These are phyloP conservation scores for Dryococelus australis DNA, from an alignment of 2,888 invertebrate species.

Conservation along the genomic window DNA sequence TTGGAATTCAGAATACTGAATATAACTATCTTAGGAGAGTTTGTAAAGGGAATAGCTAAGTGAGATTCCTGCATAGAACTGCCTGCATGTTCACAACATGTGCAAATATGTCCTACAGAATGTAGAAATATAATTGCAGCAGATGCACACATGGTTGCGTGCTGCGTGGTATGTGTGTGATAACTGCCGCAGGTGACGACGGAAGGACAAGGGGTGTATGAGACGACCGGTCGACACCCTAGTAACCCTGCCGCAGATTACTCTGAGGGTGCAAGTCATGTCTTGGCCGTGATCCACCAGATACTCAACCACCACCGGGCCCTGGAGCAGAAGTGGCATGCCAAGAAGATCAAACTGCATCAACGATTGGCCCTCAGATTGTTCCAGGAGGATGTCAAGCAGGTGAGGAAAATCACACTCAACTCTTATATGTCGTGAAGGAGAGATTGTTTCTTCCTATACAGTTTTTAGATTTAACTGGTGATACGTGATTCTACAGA, in stretches of 20 bases:
- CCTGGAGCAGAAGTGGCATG: conserved; percentile 93
- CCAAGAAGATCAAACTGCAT: conserved; percentile 93
- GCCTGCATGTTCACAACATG: no score
- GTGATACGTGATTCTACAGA: no score
- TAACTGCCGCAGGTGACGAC: conserved; percentile 57
- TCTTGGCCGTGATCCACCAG: conserved; percentile 95
- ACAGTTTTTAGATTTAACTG: neutral
- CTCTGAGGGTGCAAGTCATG: conserved; percentile 95
- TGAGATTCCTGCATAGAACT: no score
- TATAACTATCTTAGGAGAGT: no score
- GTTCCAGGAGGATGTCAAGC: conserved; percentile 97
- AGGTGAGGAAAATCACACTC: conserved; percentile 63
- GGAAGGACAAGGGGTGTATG: conserved; percentile 59
- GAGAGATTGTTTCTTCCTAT: neutral
- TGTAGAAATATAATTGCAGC: no score
- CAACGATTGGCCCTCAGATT: conserved; percentile 89
- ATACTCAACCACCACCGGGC: conserved; percentile 94
- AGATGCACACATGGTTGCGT: neutral
- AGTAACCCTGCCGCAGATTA: conserved; percentile 94
- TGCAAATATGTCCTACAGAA: no score
- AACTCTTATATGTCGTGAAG: neutral
- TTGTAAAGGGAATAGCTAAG: no score
- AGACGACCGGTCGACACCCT: conserved; percentile 65
- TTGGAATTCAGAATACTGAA: no score
- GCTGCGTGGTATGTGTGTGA: neutral